phyloP scores from a whole-genome alignment of 92 coral and sea anemone genomes.

The Plumapathes pennacea region DNA sequence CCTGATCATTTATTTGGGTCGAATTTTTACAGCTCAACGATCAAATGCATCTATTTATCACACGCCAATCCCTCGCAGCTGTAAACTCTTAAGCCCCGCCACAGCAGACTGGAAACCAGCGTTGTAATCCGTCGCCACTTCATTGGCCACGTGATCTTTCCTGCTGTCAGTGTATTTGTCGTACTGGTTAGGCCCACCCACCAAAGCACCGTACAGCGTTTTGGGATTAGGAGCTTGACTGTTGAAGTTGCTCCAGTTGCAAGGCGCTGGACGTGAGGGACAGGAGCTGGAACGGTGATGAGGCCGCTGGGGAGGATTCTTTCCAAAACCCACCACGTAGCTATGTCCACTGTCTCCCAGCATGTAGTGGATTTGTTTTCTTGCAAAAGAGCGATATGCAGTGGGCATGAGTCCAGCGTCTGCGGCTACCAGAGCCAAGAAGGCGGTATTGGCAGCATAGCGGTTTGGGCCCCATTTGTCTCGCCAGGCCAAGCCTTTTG shows the following conservation, averaged over 20 bases:
- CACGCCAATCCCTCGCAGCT: too few species aligned
- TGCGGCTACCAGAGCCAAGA: slow-evolving; percentile 53
- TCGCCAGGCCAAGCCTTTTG: slow-evolving; percentile 54
- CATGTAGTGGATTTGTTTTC: slow-evolving; percentile 62
- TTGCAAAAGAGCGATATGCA: slow-evolving; percentile 49
- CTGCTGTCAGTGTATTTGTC: slow-evolving; percentile 43
- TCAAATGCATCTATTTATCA: too few species aligned
- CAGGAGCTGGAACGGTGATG: slow-evolving; percentile 54
- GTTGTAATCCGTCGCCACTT: slow-evolving; percentile 62
- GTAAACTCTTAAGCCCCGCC: slow-evolving; percentile 29
- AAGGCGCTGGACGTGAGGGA: slow-evolving; percentile 24
- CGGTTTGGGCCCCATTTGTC: slow-evolving; percentile 49
- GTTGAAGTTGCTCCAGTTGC: slow-evolving; percentile 19
- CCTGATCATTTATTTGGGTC: too few species aligned
- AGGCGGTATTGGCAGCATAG: slow-evolving; percentile 50
- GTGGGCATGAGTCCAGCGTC: slow-evolving; percentile 32
- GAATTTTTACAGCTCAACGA: too few species aligned
- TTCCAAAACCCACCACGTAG: slow-evolving; percentile 53
- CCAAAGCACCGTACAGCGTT: slow-evolving; percentile 39
- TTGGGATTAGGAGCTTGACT: slow-evolving; percentile 29
- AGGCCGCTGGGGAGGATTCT: slow-evolving; percentile 41
- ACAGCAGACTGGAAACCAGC: slow-evolving; percentile 69
- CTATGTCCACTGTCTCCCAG: slow-evolving; percentile 46
- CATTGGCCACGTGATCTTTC: slow-evolving; percentile 26
- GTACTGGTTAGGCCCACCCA: slow-evolving; percentile 51